Evolutionary conservation across 2,113 vertebrate species (phyloP).

Genomic region (Triplophysa rosa): DNA sequence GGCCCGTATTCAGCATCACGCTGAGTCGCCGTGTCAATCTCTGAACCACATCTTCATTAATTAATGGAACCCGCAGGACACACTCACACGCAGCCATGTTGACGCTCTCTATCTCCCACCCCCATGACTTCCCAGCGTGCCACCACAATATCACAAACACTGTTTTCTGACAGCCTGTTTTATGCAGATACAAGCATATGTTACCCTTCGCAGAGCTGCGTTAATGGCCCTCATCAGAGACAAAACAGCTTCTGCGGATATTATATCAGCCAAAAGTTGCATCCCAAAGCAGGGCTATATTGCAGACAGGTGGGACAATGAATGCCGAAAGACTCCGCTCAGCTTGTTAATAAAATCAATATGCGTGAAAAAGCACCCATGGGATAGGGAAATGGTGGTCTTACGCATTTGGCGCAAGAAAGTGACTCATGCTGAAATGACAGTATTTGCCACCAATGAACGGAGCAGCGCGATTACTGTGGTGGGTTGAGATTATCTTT

Average conservation of each 20-base stretch:
- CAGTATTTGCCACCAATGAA: not conserved
- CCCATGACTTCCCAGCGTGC: slow-evolving; percentile 49
- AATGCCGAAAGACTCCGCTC: not conserved
- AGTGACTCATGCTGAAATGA: not conserved
- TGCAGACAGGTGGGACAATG: not conserved
- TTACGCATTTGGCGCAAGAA: not conserved
- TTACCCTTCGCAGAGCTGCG: not conserved
- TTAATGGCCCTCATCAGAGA: slow-evolving; percentile 20
- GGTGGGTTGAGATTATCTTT: too few relatives aligned
- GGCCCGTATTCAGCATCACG: slow-evolving; percentile 53
- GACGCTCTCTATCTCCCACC: slow-evolving; percentile 55
- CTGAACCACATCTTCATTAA: slow-evolving; percentile 56
- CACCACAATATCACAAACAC: slow-evolving; percentile 54
- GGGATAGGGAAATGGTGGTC: not conserved
- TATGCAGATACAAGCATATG: slow-evolving; percentile 28
- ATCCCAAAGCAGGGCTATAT: slow-evolving; percentile 1
- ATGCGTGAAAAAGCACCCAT: slow-evolving; percentile 6
- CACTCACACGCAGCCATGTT: slow-evolving; percentile 50
- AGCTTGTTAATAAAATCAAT: slow-evolving; percentile 32
- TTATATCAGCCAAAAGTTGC: slow-evolving; percentile 17
- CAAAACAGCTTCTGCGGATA: slow-evolving; percentile 10
- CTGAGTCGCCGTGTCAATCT: slow-evolving; percentile 63
- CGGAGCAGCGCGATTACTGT: not conserved
- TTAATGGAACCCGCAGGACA: slow-evolving; percentile 61
- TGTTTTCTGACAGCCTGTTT: slow-evolving; percentile 48